Percentiles rank a stretch among this genome's conserved stretches.
Conservation (phyloP, 2,797 vertebrate genomes). For the Anguilla marmorata region DNA sequence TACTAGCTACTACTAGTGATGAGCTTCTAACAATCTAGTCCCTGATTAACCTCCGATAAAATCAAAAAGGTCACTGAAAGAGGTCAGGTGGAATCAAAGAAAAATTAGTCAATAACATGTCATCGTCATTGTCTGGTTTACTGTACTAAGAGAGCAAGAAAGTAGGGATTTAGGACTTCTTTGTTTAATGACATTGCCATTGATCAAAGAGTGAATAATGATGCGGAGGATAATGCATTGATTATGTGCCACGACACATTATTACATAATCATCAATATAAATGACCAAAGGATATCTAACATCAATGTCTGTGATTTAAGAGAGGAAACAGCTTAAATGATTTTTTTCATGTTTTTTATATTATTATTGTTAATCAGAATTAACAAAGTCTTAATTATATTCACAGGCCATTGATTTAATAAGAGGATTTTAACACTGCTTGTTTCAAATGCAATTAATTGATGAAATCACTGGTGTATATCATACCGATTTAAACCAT, state of each 20-base stretch:
- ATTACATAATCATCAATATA: background rate
- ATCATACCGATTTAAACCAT: background rate
- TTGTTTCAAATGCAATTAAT: background rate
- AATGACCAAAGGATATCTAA: slow-evolving; percentile 4
- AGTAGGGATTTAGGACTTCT: background rate
- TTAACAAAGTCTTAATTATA: background rate
- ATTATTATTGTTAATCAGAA: background rate
- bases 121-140: background rate
- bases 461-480: background rate
- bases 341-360: background rate
- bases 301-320: background rate
- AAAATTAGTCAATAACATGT: background rate
- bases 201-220: background rate
- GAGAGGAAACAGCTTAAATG: background rate
- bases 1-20: too few relatives aligned
- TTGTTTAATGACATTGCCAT: background rate
- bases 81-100: background rate
- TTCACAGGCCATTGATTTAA: background rate
- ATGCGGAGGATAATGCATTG: background rate
- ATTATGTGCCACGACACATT: background rate
- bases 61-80: background rate
- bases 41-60: background rate
- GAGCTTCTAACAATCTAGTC: background rate
- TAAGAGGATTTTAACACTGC: background rate
- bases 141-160: background rate